Percentiles rank a stretch among this genome's conserved stretches.
phyloP scores from a whole-genome alignment of 2,113 vertebrate species.

The Barbus barbus region DNA sequence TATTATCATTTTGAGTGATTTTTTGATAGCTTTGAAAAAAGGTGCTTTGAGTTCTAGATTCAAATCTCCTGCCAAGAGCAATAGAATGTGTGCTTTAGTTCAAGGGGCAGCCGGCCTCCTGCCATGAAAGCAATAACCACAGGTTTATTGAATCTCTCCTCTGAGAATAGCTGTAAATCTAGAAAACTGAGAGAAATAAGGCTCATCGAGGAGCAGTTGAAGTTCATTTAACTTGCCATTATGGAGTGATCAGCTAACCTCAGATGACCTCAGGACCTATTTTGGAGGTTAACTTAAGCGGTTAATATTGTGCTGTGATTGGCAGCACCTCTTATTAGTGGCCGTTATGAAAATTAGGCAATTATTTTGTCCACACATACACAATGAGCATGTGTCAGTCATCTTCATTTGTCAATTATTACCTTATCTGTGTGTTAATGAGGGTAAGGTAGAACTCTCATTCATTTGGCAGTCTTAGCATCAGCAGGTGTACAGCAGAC shows the following conservation, averaged over 20 bases:
- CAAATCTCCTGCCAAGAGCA: conserved; percentile 59
- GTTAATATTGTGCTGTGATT: conserved; percentile 15
- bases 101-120: conserved; percentile 58
- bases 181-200: conserved; percentile 9
- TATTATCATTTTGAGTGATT: background rate
- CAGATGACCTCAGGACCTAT: background rate
- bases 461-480: conserved; percentile 11
- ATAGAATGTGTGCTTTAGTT: conserved; percentile 61
- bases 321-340: conserved; percentile 4
- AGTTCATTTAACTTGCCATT: background rate
- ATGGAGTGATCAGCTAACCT: conserved; percentile 3
- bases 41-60: conserved; percentile 54
- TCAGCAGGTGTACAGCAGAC: background rate
- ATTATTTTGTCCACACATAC: conserved; percentile 1
- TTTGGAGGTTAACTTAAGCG: background rate
- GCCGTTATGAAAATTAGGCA: background rate
- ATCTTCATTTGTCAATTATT: background rate
- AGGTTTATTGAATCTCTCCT: conserved; percentile 66
- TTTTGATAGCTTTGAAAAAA: conserved; percentile 1
- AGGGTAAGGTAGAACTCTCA: conserved; percentile 3
- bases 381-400: background rate
- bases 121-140: conserved; percentile 71
- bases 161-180: conserved; percentile 17
- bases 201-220: background rate
- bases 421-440: conserved; percentile 7